Conservation (phyloP, 2,113 vertebrate species). For the Mesocricetus auratus region DNA sequence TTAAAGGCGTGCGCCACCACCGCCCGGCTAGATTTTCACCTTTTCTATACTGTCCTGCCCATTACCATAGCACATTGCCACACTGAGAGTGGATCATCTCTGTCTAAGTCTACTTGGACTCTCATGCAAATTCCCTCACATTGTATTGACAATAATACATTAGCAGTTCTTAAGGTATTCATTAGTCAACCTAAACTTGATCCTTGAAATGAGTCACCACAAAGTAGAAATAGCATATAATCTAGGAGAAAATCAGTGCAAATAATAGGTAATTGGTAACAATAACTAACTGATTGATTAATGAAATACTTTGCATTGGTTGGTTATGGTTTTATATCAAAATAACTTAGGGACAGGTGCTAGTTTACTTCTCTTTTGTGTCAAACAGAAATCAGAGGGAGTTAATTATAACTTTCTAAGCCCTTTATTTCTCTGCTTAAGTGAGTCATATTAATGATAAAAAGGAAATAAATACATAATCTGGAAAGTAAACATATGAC, state of each 20-base stretch:
- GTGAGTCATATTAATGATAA: conserved; percentile 24
- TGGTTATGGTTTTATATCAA: conserved; percentile 42
- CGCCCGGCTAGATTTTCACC: no score
- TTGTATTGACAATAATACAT: not conserved
- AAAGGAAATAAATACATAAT: conserved; percentile 35
- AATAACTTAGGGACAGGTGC: not conserved
- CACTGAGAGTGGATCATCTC: not conserved
- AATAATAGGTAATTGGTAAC: not conserved
- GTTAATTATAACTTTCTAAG: conserved; percentile 54
- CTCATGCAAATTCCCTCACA: not conserved
- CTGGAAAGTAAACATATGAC: not conserved
- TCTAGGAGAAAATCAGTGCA: not conserved
- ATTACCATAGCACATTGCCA: not conserved
- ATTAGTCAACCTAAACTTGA: not conserved
- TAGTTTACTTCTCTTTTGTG: conserved; percentile 35
- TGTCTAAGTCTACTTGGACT: not conserved
- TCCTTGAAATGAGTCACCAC: not conserved
- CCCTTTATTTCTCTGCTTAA: conserved; percentile 17
- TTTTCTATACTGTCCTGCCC: not conserved
- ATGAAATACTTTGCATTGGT: conserved; percentile 1
- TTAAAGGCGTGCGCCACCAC: no score
- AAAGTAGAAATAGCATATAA: not conserved
- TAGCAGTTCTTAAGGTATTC: not conserved
- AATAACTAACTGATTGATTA: conserved; percentile 37
- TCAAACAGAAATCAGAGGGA: conserved; percentile 44